phyloP scores from a whole-genome alignment of 2,113 vertebrate genomes.

The Pyrgilauda ruficollis region DNA sequence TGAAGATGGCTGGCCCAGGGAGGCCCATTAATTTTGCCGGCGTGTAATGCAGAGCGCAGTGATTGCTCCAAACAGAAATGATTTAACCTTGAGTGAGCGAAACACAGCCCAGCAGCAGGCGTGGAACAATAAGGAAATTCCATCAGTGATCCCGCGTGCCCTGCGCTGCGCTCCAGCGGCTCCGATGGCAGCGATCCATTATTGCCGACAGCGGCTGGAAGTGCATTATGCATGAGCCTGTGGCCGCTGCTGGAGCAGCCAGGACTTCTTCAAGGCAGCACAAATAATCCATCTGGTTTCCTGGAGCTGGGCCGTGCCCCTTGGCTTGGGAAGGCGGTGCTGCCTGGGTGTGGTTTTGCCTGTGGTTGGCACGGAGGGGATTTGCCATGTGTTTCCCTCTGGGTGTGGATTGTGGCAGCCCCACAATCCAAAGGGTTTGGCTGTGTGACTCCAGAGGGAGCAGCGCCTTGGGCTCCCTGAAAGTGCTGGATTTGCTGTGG shows the following conservation, averaged over 20 bases:
- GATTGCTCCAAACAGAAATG: constrained; percentile 26
- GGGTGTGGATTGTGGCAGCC: neutral
- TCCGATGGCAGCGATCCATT: neutral
- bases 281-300: neutral
- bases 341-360: neutral
- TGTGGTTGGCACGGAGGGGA: neutral
- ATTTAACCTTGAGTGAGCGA: constrained; percentile 52
- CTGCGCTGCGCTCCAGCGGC: neutral
- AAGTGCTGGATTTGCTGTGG: neutral
- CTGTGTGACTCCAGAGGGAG: neutral
- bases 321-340: rapidly evolving
- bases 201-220: neutral
- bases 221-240: constrained; percentile 41
- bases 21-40: neutral
- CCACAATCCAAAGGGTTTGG: neutral
- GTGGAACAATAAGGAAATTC: constrained; percentile 24
- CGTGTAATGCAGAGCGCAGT: neutral
- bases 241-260: neutral
- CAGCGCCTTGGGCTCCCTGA: neutral
- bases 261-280: neutral
- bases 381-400: neutral
- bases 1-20: neutral
- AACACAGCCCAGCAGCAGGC: constrained; percentile 7
- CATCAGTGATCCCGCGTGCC: constrained; percentile 8
- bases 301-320: neutral